Conservation (phyloP, 2,888 invertebrate species). For the Taphrorychus bicolor region DNA sequence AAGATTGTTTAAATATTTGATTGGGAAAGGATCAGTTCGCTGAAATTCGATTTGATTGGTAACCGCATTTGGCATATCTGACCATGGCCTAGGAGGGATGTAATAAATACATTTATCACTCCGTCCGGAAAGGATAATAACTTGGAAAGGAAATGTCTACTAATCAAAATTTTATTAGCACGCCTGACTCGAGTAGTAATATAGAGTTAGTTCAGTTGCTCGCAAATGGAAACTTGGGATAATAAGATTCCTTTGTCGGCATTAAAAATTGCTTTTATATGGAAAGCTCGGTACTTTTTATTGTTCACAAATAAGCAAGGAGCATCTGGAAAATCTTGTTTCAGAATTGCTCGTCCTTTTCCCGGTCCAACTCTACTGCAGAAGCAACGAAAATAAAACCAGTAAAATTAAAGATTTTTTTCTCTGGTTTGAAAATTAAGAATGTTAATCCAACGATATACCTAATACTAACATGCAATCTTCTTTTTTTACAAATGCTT, state of each 20-base stretch:
- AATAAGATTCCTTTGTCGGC: conserved; percentile 8
- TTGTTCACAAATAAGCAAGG: conserved; percentile 6
- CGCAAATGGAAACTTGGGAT: conserved; percentile 10
- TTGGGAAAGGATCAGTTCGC: conserved; percentile 14
- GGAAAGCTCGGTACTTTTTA: conserved; percentile 7
- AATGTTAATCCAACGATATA: too few relatives aligned
- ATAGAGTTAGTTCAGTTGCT: conserved; percentile 3
- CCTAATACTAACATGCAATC: too few relatives aligned
- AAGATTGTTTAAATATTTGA: conserved; percentile 24
- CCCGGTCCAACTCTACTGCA: background rate
- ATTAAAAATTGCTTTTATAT: conserved; percentile 13
- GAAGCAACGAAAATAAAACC: background rate
- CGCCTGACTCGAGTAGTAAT: conserved; percentile 33
- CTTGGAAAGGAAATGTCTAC: conserved; percentile 35
- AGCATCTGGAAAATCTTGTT: conserved; percentile 5
- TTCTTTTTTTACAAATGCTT: too few relatives aligned
- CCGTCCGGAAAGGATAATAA: conserved; percentile 31
- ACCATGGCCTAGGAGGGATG: conserved; percentile 22
- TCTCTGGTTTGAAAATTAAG: too few relatives aligned
- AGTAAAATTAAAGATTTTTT: too few relatives aligned
- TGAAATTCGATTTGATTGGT: conserved; percentile 20
- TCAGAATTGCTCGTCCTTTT: conserved; percentile 1
- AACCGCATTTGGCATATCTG: conserved; percentile 18
- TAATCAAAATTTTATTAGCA: conserved; percentile 36
- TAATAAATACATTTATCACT: conserved; percentile 35